Percentiles rank a stretch among this genome's conserved stretches.
phyloP scores from a whole-genome alignment of 2,797 vertebrate species.

The Mormyrus hasselquistii region DNA sequence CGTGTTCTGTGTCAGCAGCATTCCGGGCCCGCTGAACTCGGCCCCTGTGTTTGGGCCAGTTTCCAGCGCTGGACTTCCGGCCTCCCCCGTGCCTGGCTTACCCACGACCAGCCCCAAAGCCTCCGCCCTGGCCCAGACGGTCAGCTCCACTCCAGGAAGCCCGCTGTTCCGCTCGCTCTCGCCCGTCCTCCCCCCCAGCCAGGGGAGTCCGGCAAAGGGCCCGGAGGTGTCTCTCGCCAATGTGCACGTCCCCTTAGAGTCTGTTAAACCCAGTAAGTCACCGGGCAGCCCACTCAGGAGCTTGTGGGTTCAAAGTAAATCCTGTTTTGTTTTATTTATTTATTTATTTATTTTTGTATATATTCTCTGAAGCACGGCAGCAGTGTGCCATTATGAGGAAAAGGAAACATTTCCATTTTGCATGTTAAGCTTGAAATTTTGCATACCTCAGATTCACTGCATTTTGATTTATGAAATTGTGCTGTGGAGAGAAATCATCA shows the following conservation, averaged over 20 bases:
- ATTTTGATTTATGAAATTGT: neutral
- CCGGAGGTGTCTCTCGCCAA: conserved; percentile 72
- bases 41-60: conserved; percentile 39
- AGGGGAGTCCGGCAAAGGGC: conserved; percentile 63
- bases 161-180: conserved; percentile 66
- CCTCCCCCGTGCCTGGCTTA: conserved; percentile 34
- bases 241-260: conserved; percentile 79
- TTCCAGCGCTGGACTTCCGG: conserved; percentile 4
- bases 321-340: neutral
- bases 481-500: neutral
- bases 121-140: conserved; percentile 34
- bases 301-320: neutral
- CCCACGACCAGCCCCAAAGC: conserved; percentile 42
- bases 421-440: neutral
- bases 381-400: neutral
- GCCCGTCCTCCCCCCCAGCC: conserved; percentile 53
- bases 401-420: neutral
- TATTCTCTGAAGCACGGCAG: neutral
- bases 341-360: neutral
- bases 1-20: conserved; percentile 46
- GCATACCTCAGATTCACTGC: neutral
- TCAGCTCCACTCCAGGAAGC: conserved; percentile 64
- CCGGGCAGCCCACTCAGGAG: neutral
- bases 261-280: conserved; percentile 86
- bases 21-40: conserved; percentile 38